Base-by-base conservation (phyloP, 1,140 invertebrate species). In the Drosophila mauritiana region DNA sequence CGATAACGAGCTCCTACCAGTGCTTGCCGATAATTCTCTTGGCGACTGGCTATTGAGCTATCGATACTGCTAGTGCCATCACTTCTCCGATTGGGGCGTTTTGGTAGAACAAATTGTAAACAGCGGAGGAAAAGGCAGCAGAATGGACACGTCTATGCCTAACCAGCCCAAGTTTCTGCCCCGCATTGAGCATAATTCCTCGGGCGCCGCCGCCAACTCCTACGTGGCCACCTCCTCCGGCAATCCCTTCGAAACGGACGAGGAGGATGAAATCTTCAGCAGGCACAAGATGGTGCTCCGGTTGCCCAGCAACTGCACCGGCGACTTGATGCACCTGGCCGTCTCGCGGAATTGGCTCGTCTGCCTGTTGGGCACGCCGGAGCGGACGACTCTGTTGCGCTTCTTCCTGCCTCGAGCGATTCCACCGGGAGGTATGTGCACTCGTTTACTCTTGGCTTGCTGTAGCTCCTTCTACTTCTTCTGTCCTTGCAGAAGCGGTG, bases 301-400 rank as follows among this genome's bases (percentile, higher is more conserved):
- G 74, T 96, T 97, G 12, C 94, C 95, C 0, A 95, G 96, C 69
- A 82, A 92, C 15, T 90, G 74, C 27, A 68, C 31, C 11, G 90
- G 84, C 0, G 93, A 94, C 62, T 95, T 98, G 43, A 95, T 95
- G 17, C 96, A 98, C 89, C 93, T 98, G 22, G 95, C 94, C 46
- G 96, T 97, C 1, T 95, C 95, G 17, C 98, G 95, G 83, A 97
- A 98, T 88, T 95, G 95, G 82, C 93, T 98, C 40, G 95, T 97
- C 0, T 94, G 98, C 57, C 95, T 96, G 1, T 96, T 98, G 95
- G 95, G 95, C 22, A 97, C 97, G 91, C 96, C 96, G 84, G 75
- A 80, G 2, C 96, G 98, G 95, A 95, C 95, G 11, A 96, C 96
- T 79, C 94, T 95, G 53, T 94, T 98, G 51, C 93, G 97, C 43